Evolutionary conservation across 2,888 invertebrate genomes (phyloP).

Genomic region (Alentia gelatinosa): DNA sequence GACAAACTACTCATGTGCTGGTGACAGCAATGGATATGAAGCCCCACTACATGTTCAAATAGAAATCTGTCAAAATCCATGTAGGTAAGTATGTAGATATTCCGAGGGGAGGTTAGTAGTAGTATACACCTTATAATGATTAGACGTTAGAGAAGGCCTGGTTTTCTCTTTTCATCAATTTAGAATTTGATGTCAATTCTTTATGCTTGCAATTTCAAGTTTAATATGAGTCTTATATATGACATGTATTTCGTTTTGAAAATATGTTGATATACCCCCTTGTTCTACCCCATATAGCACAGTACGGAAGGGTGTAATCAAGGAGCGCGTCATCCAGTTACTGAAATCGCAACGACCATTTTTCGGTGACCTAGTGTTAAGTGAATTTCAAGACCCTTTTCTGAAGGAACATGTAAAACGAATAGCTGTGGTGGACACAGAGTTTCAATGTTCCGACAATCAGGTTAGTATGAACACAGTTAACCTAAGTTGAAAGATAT

Average conservation of each 20-base stretch:
- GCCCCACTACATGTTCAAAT: slow-evolving; percentile 64
- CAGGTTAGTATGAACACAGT: slow-evolving; percentile 63
- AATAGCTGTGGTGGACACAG: slow-evolving; percentile 73
- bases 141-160: not conserved
- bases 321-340: slow-evolving; percentile 69
- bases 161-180: not conserved
- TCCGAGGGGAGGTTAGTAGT: not conserved
- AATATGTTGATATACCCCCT: not conserved
- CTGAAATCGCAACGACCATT: slow-evolving; percentile 65
- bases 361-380: slow-evolving; percentile 70
- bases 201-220: not conserved
- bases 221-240: not conserved
- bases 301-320: slow-evolving; percentile 66
- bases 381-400: slow-evolving; percentile 73
- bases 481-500: too few relatives aligned
- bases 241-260: not conserved
- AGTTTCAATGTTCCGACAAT: slow-evolving; percentile 65
- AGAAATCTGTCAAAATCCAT: slow-evolving; percentile 70
- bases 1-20: too few relatives aligned
- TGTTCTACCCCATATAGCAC: slow-evolving; percentile 68
- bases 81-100: slow-evolving; percentile 65
- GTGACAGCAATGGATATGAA: not conserved
- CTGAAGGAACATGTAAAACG: slow-evolving; percentile 73
- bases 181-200: not conserved
- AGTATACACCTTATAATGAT: not conserved